Evolutionary conservation across 2,797 vertebrate species (phyloP).

Genomic region (Pachyuromys duprasi): DNA sequence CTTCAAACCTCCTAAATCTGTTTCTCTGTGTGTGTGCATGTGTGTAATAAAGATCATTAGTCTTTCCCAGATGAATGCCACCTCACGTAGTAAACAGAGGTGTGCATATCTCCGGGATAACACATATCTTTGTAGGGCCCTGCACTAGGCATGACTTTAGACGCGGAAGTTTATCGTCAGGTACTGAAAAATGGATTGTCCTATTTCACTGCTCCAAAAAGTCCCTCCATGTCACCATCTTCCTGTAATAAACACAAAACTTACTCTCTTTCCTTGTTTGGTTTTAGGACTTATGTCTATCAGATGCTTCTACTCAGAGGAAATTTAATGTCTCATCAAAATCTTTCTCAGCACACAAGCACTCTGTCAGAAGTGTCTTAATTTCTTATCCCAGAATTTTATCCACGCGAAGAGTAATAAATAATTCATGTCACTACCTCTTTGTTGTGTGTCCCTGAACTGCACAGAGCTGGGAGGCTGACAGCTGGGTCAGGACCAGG

Average conservation of each 20-base stretch:
- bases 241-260: background rate
- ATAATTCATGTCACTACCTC: constrained; percentile 87
- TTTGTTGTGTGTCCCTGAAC: constrained; percentile 91
- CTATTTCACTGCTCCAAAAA: constrained; percentile 47
- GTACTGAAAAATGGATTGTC: constrained; percentile 37
- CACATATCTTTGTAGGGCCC: background rate
- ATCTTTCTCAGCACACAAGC: constrained; percentile 85
- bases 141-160: background rate
- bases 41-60: background rate
- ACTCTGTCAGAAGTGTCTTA: constrained; percentile 89
- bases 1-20: background rate
- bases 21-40: too few species aligned
- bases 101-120: background rate
- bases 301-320: constrained; percentile 77
- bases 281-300: constrained; percentile 74
- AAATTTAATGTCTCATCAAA: constrained; percentile 82
- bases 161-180: constrained; percentile 66
- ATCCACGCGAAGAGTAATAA: constrained; percentile 87
- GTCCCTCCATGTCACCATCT: background rate
- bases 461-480: constrained; percentile 87
- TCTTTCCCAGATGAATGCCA: constrained; percentile 22
- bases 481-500: constrained; percentile 90
- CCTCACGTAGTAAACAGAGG: background rate
- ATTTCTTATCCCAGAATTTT: constrained; percentile 92
- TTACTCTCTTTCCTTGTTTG: background rate